Evolutionary conservation across 2,888 invertebrate species (phyloP).

Genomic region (Eupelmus urozonus): DNA sequence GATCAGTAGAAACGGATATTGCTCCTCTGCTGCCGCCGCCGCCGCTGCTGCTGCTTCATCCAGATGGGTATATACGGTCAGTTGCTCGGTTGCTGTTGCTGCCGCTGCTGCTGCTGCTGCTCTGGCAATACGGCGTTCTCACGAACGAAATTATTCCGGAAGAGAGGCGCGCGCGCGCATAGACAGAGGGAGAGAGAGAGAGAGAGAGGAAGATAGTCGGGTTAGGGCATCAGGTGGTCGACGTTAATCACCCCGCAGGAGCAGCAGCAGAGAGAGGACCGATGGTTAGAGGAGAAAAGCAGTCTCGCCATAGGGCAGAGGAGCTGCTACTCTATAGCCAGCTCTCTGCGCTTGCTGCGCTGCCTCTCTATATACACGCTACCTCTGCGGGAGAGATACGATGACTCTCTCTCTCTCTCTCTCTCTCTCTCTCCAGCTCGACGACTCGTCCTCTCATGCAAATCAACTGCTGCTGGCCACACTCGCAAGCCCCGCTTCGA

Average conservation of each 20-base stretch:
- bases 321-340: neutral
- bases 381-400: neutral
- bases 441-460: conserved; percentile 60
- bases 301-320: conserved; percentile 59
- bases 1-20: conserved; percentile 54
- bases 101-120: conserved; percentile 12
- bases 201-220: conserved; percentile 55
- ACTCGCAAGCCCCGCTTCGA: neutral
- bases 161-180: too few species aligned
- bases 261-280: conserved; percentile 49
- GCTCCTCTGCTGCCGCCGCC: neutral
- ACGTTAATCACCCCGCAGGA: conserved; percentile 65
- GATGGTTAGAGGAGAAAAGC: conserved; percentile 62
- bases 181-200: too few species aligned
- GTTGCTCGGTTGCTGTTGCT: conserved; percentile 11
- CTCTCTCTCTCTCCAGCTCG: neutral
- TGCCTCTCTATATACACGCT: conserved; percentile 24
- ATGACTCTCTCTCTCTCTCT: conserved; percentile 27
- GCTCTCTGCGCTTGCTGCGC: neutral
- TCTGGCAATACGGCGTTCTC: conserved; percentile 57
- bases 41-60: conserved; percentile 9
- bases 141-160: conserved; percentile 66
- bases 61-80: too few species aligned
- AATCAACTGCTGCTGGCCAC: conserved; percentile 57
- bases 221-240: conserved; percentile 68